Base-by-base conservation (phyloP, 2,113 vertebrate species). In the Dendropsophus ebraccatus region DNA sequence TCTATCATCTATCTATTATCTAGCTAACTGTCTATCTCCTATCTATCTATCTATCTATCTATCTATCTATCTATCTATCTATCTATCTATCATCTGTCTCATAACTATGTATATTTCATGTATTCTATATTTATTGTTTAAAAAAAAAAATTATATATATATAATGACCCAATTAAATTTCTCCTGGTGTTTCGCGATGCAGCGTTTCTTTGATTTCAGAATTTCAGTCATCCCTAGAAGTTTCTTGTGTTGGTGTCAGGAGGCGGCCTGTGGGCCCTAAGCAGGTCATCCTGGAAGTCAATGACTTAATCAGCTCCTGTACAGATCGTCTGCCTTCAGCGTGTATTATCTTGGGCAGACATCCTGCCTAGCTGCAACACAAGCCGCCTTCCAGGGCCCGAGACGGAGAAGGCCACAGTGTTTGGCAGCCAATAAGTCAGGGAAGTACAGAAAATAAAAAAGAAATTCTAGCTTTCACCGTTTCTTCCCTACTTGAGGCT, bases 401-500 rank as follows among this genome's bases (percentile, higher is more conserved):
- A 90, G 91, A 88, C 90, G 88, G 88, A 88, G 89, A 91, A 91
- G 92, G 89, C 91, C 91, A 41, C 67, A 19, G 35, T 88, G 88
- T 90, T 90, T 93, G 92, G 91, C 92, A 91, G 91, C 88, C 88
- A 73, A 86, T 89, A 90, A 92, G 89, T 91, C 92, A 92, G 88
- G 81, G 56, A 81, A 76, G 65, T 69, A 81, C 67, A 87, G 82
- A 83, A 70, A 69, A 70, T 65, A 84, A 85, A 88, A 89, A 88
- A 90, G 93, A 96, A 94, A 96, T 91, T 92, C 91, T 94, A 93
- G 93, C 92, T 91, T 92, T 92, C 91, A 90, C 90, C 94, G 90
- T 92, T 92, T 92, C 82, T 89, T 92, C 91, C 85, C 82, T 19
- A 91, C 92, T 91, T 94, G 35, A 37, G 47, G 73, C 76, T 86